phyloP scores from a whole-genome alignment of 2,888 invertebrate genomes.

The Chironomus tentans region DNA sequence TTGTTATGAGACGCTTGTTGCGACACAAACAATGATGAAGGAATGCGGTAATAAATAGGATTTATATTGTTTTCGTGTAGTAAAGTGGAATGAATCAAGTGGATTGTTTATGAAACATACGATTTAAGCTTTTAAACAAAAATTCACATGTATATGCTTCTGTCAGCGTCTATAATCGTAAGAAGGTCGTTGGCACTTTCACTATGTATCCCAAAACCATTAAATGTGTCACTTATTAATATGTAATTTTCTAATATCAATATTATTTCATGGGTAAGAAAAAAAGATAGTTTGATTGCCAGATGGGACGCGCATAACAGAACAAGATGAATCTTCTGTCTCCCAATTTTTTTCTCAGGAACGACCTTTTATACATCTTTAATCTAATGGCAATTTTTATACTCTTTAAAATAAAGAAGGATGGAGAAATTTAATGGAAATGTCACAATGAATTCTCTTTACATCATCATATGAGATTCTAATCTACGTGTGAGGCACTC shows the following conservation, averaged over 20 bases:
- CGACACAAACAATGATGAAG: neutral
- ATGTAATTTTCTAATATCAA: slow-evolving; percentile 22
- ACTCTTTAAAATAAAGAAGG: too few species aligned
- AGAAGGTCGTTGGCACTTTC: neutral
- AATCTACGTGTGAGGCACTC: too few species aligned
- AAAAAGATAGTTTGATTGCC: neutral
- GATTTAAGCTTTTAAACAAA: neutral
- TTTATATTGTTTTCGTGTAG: slow-evolving; percentile 26
- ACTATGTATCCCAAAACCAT: neutral
- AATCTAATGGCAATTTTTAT: slow-evolving; percentile 15
- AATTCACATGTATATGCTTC: neutral
- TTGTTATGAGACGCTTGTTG: neutral
- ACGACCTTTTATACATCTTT: slow-evolving; percentile 14
- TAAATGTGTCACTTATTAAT: slow-evolving; percentile 24
- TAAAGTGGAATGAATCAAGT: slow-evolving; percentile 13
- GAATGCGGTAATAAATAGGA: slow-evolving; percentile 23
- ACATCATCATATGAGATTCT: too few species aligned
- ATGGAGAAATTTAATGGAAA: too few species aligned
- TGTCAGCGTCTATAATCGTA: neutral
- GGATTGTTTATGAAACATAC: slow-evolving; percentile 6
- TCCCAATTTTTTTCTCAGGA: too few species aligned
- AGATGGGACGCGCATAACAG: slow-evolving; percentile 20
- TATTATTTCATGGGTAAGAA: neutral
- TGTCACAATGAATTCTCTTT: too few species aligned
- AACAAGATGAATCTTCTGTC: neutral